These are phyloP conservation scores for Thripadectes ignobilis DNA, from an alignment of 2,797 vertebrate genomes.

Conservation along the genomic window DNA sequence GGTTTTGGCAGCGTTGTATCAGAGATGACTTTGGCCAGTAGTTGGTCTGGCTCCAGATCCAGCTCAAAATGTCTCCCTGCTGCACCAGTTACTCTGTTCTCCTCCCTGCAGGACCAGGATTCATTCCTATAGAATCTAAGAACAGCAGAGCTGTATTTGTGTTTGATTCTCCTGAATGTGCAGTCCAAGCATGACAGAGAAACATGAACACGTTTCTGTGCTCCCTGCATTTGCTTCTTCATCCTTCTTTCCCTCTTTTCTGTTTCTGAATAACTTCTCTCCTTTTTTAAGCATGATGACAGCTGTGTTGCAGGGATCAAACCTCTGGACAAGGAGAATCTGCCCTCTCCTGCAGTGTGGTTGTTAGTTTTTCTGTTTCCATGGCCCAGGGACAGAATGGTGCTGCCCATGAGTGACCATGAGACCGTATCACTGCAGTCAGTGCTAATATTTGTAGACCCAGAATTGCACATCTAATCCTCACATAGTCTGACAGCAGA, in stretches of 20 bases:
- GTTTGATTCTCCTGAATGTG: neutral
- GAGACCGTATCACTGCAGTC: fast-evolving
- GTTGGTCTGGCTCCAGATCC: slow-evolving; percentile 8
- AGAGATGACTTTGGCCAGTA: neutral
- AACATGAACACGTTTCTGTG: neutral
- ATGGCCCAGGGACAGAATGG: neutral
- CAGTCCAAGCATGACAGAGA: neutral
- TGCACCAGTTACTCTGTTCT: neutral
- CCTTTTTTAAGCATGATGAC: neutral
- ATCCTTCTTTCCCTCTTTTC: neutral
- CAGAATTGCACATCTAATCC: neutral
- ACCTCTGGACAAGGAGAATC: neutral
- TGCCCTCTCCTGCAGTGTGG: neutral
- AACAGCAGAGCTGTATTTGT: neutral
- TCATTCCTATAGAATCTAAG: neutral
- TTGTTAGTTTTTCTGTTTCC: neutral
- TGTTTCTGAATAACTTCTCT: neutral
- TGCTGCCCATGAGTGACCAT: neutral
- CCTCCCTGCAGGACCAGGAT: neutral
- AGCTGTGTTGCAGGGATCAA: neutral
- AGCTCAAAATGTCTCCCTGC: neutral
- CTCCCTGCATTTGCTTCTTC: neutral
- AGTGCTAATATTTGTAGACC: neutral
- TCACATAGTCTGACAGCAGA: neutral
- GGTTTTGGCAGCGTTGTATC: slow-evolving; percentile 11